Evolutionary conservation across 1,140 invertebrate genomes (phyloP), one percentile per base, ranked within the genome.

Genomic region (Belonocnema kinseyi): DNA sequence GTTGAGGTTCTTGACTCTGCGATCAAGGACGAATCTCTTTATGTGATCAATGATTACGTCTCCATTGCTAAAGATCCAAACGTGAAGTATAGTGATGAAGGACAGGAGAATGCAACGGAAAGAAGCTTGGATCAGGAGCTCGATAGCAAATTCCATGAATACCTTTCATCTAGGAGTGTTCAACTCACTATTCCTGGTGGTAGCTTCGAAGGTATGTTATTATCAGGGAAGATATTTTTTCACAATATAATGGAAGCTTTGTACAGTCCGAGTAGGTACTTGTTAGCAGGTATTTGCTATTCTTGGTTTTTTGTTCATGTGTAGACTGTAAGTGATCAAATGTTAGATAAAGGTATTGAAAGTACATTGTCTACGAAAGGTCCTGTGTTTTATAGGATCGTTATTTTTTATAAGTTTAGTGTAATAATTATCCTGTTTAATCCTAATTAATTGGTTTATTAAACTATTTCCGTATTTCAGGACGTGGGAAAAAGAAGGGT

Each of bases 11-110:
- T 94, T 16, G 93, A 94, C 56, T 82, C 88, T 2, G 93, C 93
- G 1, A 89, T 93, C 7, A 85, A 88, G 52, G 93, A 93, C 78
- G 93, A 94, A 71, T 91, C 91, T 50, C 92, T 93, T 17, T 93
- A 94, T 83, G 88, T 89, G 17, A 85, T 94, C 52, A 93, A 92
- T 79, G 93, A 94, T 72, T 93, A 86, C 33, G 82, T 94, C n/a
- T 91, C 91, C 7, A 90, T 94, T 50, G 93, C 92, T 5, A 92
- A 83, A 53, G 92, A 93, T 84, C 88, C 86, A 0, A 80, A 77
- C 0, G 74, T 77, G 0, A 74, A 72, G 0, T 66, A 74, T 3
- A 79, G 74, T 4, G 73, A 79, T 11, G 80, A 54, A n/a, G 33
- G 73, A 1, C 73, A 79, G 77, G 80, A 86, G 12, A 89, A 88